Evolutionary conservation across 1,140 invertebrate genomes (phyloP), one percentile per base, ranked within the genome.

Genomic region (Monomorium pharaonis): DNA sequence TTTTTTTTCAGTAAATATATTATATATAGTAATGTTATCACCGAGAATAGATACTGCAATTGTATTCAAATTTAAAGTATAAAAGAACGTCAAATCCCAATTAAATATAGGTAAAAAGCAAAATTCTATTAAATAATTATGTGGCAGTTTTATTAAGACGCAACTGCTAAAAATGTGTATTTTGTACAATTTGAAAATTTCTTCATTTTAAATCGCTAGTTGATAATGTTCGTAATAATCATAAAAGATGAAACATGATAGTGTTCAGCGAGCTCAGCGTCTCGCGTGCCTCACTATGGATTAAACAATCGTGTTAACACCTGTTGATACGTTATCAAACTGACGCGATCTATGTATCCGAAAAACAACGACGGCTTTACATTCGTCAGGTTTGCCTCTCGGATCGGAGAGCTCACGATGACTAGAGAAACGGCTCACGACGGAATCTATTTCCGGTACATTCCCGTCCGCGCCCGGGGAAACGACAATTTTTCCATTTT

Each of bases 401-500:
- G n/a, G n/a, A n/a, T 58, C 58, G 27, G 47, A 49, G n/a, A 75
- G 58, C 12, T 54, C 21, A 56, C 42, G 27, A 47, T 33, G 54
- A 70, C 81, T 56, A 42, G 16, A 51, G 54, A 51, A 78, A 60
- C 33, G 77, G 81, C 60, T 49, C 85, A 4, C 37, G 27, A 7
- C n/a, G 2, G 7, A 78, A 58, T 54, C 65, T 56, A 86, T 88
- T 88, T 84, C 84, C 78, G 60, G 65, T 75, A 62, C 42, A 74
- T 44, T 80, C 77, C 58, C 54, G 44, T 67, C n/a, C 54, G 16
- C n/a, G n/a, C n/a, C 33, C 76, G 37, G 62, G 37, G 74, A 51
- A 56, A 24, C 62, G 80, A 89, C 88, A 85, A 89, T 90, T 90
- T 90, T 87, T 85, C 88, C 62, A 87, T 89, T 90, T 89, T 77